Evolutionary conservation across 2,888 invertebrate species (phyloP), one percentile per base, ranked within the genome.

Genomic region (Microchrysa polita): DNA sequence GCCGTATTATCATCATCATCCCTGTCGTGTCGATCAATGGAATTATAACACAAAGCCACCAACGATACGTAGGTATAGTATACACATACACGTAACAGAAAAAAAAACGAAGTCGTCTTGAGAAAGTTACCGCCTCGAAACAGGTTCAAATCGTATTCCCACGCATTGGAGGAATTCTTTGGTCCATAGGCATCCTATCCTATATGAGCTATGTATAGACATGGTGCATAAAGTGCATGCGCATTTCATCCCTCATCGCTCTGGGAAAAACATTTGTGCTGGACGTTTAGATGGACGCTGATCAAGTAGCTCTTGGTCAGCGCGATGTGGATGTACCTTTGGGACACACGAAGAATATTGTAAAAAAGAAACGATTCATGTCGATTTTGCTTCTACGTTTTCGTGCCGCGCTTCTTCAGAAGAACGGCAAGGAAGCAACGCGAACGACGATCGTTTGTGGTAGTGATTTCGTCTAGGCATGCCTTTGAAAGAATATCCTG

Each of bases 71-170:
- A n/a, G n/a, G n/a, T n/a, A n/a, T n/a, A n/a, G n/a, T 34, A 34
- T 34, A 34, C 61, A 14, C 9, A 61, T 14, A 61, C 10, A 61
- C 42, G 1, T n/a, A n/a, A n/a, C n/a, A 61, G 22, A 22, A 65
- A 55, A 57, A 67, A 42, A 67, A 5, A 34, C 27, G 4, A 34
- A 34, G 27, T 34, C 16, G 52, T 55, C 69, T 69, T 69, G 55
- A 52, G 69, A 69, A 69, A 69, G 57, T 57, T 42, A 57, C 69
- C 69, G 69, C 67, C 65, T 72, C 60, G 44, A 34, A 76, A 76
- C 76, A 76, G 74, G 76, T 76, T 74, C 73, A 76, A 72, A 71
- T 69, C 23, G 61, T 72, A 73, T 76, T 76, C 76, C 76, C 76
- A 76, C 76, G 74, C 76, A 76, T 73, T 74, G 59, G 63, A 61